phyloP scores from a whole-genome alignment of 1,140 invertebrate species.

The Drosophila saltans region DNA sequence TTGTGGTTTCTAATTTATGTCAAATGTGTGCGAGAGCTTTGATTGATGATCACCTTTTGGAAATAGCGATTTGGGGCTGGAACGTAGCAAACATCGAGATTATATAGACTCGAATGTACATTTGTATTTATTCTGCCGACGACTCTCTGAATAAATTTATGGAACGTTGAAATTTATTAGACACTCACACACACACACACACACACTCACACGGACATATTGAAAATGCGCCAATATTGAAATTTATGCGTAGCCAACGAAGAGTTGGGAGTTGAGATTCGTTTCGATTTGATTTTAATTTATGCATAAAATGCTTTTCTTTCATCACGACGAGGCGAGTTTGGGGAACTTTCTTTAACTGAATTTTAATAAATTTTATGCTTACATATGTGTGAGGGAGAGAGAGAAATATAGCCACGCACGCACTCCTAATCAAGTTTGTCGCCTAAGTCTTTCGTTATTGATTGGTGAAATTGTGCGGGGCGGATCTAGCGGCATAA shows the following conservation, averaged over 20 bases:
- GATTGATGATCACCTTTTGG: slow-evolving; percentile 66
- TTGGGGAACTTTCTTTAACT: slow-evolving; percentile 78
- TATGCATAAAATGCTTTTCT: slow-evolving; percentile 81
- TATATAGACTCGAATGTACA: slow-evolving; percentile 38
- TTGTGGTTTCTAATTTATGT: slow-evolving; percentile 76
- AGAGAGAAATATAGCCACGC: slow-evolving; percentile 39
- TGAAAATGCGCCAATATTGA: slow-evolving; percentile 79
- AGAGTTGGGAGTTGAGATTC: slow-evolving; percentile 48
- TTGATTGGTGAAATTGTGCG: slow-evolving; percentile 79
- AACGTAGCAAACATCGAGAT: slow-evolving; percentile 24
- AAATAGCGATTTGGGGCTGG: slow-evolving; percentile 15
- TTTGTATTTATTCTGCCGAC: slow-evolving; percentile 12
- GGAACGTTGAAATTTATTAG: slow-evolving; percentile 35
- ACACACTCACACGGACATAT: slow-evolving; percentile 32
- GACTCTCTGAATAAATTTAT: slow-evolving; percentile 76
- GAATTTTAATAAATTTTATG: slow-evolving; percentile 82
- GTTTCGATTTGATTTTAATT: slow-evolving; percentile 81
- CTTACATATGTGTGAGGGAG: slow-evolving; percentile 34
- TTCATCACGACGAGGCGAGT: slow-evolving; percentile 72
- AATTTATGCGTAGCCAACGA: slow-evolving; percentile 67
- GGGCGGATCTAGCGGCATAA: slow-evolving; percentile 55
- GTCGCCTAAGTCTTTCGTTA: slow-evolving; percentile 81
- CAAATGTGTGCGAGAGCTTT: slow-evolving; percentile 65
- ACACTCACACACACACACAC: neutral
- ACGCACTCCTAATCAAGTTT: slow-evolving; percentile 74